Base-by-base conservation (phyloP, 2,797 vertebrate species). In the Esox lucius region DNA sequence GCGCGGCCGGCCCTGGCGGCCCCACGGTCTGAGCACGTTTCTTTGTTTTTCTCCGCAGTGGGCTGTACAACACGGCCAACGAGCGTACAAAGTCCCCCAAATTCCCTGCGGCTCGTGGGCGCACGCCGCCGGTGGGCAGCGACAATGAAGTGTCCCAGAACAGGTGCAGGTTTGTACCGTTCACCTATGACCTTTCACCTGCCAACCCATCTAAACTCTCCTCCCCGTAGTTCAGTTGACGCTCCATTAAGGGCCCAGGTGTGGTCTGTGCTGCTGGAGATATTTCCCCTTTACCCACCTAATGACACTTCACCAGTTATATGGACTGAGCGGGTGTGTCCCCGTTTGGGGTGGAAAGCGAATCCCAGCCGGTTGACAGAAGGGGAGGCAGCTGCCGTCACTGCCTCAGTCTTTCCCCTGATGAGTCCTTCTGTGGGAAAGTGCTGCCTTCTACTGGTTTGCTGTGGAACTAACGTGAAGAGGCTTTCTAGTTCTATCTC, bases 41-140 rank as follows among this genome's bases (percentile, higher is more conserved):
- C 15, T 7, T 11, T 67, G 65, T 67, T 76, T 69, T 78, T 72
- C 49, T 67, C 59, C 71, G 48, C 73, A 96, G 95, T 56, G 95
- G 96, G 8, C 88, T 96, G 39, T 96, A 94, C 80, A 94, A 94
- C 90, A 94, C 94, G 77, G 86, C 94, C 82, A 92, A 62, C 51
- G 95, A 96, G 73, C 90, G 92, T 75, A 94, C 86, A 56, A 95
- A 93, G 84, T 96, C 96, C 46, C 95, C 95, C 5, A 96, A 96
- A 86, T 96, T 96, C 83, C 94, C 94, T n/a, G 90, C 84, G 39
- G 73, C 91, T 0, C 91, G 93, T n/a, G 88, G 88, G 46, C 90
- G 92, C 22, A 93, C 94, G 68, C 93, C 92, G 0, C 95, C 95
- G 0, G 94, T 92, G 13, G 94, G 93, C 72, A 95, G 93, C 0